Base-by-base conservation (phyloP, 1,140 invertebrate species). In the Coelopa frigida region DNA sequence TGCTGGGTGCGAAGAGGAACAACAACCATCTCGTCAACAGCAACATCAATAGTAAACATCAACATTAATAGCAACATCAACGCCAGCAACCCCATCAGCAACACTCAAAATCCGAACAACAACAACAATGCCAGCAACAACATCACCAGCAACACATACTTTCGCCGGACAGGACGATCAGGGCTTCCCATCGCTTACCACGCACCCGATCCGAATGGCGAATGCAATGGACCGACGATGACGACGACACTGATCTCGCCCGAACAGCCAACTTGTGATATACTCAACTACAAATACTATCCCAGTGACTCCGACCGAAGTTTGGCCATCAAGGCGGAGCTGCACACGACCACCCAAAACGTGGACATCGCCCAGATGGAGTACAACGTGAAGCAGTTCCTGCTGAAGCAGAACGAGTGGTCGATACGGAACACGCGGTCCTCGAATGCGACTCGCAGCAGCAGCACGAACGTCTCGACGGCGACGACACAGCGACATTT, bases 301-400 rank as follows among this genome's bases (percentile, higher is more conserved):
- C 63, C 63, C 24, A 66, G 60, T 48, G 63, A 67, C 17, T 61
- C 58, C 51, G 63, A 67, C 45, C 66, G 67, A 43, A 64, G 53
- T 37, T 50, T 55, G 12, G 54, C 63, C 36, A 53, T 63, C n/a
- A 58, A 63, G 38, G 58, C 63, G 26, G 62, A 68, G 49, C 52
- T 66, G 41, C 62, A 66, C 18, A 66, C 59, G 12, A 66, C 63
- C 39, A 66, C 60, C 3, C 57, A 66, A 23, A 56, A 56, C 15
- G 61, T 71, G 41, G 76, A 78, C 57, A 70, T 78, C 39, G 76
- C 76, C 14, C 70, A 76, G 53, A 78, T 78, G 76, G 77, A 78
- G 52, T 78, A 78, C 56, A 78, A 78, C 61, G 77, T 78, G 4
- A 78, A 78, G 60, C 75, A 78, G 53, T 78, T 78, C 52, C 56